Percentiles rank a stretch among this genome's conserved stretches.
Conservation (phyloP, 2,888 invertebrate species). For the Steinernema scapterisci region DNA sequence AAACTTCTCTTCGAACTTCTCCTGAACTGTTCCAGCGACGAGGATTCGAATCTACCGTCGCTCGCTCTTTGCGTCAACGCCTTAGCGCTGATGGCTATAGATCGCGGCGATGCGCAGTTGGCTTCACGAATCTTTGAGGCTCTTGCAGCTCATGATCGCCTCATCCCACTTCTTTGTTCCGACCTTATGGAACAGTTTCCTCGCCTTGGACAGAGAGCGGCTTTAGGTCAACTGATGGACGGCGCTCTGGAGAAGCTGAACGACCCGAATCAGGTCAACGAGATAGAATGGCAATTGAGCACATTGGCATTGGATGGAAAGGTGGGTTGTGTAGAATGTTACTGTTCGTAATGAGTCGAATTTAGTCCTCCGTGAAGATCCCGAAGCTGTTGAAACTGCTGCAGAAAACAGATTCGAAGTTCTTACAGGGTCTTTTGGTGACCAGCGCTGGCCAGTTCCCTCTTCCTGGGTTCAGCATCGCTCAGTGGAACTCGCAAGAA, state of each 20-base stretch:
- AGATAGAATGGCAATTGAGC: slow-evolving; percentile 58
- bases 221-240: neutral
- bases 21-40: slow-evolving; percentile 42
- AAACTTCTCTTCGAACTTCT: slow-evolving; percentile 46
- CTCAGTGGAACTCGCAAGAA: slow-evolving; percentile 57
- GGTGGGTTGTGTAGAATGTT: neutral
- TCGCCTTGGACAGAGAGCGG: slow-evolving; percentile 3
- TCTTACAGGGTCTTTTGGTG: slow-evolving; percentile 57
- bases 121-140: neutral
- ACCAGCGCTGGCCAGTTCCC: slow-evolving; percentile 57
- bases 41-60: slow-evolving; percentile 45
- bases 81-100: slow-evolving; percentile 55
- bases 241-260: neutral
- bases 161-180: slow-evolving; percentile 12
- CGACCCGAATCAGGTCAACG: slow-evolving; percentile 42
- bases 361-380: slow-evolving; percentile 37
- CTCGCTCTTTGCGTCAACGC: slow-evolving; percentile 58
- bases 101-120: slow-evolving; percentile 57
- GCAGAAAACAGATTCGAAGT: slow-evolving; percentile 39
- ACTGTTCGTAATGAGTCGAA: neutral
- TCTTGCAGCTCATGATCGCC: neutral
- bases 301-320: slow-evolving; percentile 48
- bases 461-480: slow-evolving; percentile 57
- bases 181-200: slow-evolving; percentile 18
- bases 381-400: slow-evolving; percentile 41